Evolutionary conservation across 2,113 vertebrate species (phyloP), one percentile per base, ranked within the genome.

Genomic region (Chunga burmeisteri): DNA sequence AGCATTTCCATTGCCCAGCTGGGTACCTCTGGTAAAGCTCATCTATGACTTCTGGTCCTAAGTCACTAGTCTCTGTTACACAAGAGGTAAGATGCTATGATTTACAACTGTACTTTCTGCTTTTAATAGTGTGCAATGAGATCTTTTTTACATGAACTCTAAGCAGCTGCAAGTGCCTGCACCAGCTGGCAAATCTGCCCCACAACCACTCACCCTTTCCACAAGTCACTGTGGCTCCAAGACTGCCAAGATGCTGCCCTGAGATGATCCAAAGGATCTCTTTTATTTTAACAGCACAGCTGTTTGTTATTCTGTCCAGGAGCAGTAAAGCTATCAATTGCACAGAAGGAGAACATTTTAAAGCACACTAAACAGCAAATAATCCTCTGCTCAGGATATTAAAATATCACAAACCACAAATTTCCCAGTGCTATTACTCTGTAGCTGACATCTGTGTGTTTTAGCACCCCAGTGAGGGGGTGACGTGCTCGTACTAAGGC

Each of bases 271-370:
- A 2, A 91, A 86, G 63, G 53, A 80, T 89, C 53, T 77, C 66
- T 73, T 67, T 85, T 49, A 91, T 95, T 90, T 83, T 93, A 83
- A 40, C 47, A 78, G 50, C 55, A 62, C 90, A 81, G 63, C 63
- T 96, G 71, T 59, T 94, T 93, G 85, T 92, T 95, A 77, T 90
- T 96, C 92, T 94, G 66, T 86, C 88, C 71, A 81, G 82, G 71
- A 95, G 53, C 59, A 44, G 82, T 70, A 90, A 95, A 93, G 67
- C 88, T 90, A 81, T 92, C 95, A 94, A 47, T 83, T 66, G 79
- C 20, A 30, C 82, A 92, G 92, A 88, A 85, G 88, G 71, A 90
- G 74, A 90, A 58, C 63, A 80, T 81, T 96, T 90, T 82, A 91
- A 92, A 93, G 63, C 67, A 78, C 79, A 59, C 67, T 71, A 81